phyloP scores from a whole-genome alignment of 2,888 invertebrate genomes.

The Emmelina monodactyla region DNA sequence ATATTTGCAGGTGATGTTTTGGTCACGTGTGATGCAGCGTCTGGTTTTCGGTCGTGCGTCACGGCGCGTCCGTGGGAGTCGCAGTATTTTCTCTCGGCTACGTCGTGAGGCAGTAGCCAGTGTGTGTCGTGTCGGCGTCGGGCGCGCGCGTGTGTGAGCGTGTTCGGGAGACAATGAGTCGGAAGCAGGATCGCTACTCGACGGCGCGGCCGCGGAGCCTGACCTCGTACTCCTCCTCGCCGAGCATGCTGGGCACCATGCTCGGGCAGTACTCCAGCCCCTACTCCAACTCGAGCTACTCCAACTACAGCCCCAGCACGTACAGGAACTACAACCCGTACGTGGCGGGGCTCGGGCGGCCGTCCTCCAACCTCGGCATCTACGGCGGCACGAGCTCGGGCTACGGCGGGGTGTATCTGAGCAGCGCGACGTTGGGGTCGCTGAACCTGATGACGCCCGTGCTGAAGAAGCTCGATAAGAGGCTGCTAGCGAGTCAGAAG shows the following conservation, averaged over 20 bases:
- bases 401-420: slow-evolving; percentile 73
- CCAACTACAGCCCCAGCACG: slow-evolving; percentile 37
- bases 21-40: slow-evolving; percentile 25
- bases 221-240: slow-evolving; percentile 49
- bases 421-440: slow-evolving; percentile 64
- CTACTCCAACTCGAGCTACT: slow-evolving; percentile 26
- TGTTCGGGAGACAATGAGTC: slow-evolving; percentile 45
- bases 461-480: slow-evolving; percentile 57
- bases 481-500: slow-evolving; percentile 52
- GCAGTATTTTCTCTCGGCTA: slow-evolving; percentile 42
- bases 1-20: slow-evolving; percentile 49
- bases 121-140: slow-evolving; percentile 42
- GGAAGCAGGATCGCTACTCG: slow-evolving; percentile 49
- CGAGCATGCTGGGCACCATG: slow-evolving; percentile 49
- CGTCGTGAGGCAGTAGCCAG: slow-evolving; percentile 41
- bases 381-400: slow-evolving; percentile 72
- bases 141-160: slow-evolving; percentile 28
- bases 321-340: slow-evolving; percentile 58
- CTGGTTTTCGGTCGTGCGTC: slow-evolving; percentile 24
- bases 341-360: slow-evolving; percentile 43
- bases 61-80: slow-evolving; percentile 39
- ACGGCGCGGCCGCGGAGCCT: slow-evolving; percentile 47
- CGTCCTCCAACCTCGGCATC: slow-evolving; percentile 48
- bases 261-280: slow-evolving; percentile 46
- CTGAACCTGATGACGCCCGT: slow-evolving; percentile 66